Base-by-base conservation (phyloP, 2,797 vertebrate species). In the Schizothorax lantsangensis region DNA sequence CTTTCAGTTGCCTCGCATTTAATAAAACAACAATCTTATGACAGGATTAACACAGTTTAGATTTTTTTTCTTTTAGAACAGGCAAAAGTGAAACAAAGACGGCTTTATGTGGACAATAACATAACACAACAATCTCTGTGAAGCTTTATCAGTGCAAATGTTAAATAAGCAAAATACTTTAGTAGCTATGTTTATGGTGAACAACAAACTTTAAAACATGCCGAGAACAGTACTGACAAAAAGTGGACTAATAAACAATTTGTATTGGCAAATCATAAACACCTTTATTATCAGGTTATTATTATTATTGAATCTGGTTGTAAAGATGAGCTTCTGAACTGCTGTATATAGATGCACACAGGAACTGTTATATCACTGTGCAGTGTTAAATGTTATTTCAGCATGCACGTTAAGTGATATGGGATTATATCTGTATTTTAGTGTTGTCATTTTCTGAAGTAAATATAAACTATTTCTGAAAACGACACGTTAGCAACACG, bases 1-100 rank as follows among this genome's bases (percentile, higher is more conserved):
- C 85, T 79, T 88, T 49, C 19, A 52, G 45, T 30, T 11, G 54
- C 79, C 19, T 86, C 47, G 81, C 72, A 14, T 66, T 83, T 74
- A 52, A 47, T 36, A 64, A 19, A 57, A 69, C 43, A 54, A 38
- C 10, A 66, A 57, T 33, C 36, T 2, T 10, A 52, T 82, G 4
- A 5, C 62, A 38, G 33, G 62, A 38, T 40, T 33, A 26, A 64
- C 68, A n/a, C 66, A 5, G 62, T 78, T 78, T 69, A 2, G 40
- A 36, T 84, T 4, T 21, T 15, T 74, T 23, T 49, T 68, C 2
- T 59, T 59, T 81, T 66, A 64, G 10, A 49, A 21, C 8, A 66
- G 17, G 14, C 54, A 26, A 52, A 40, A 52, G 43, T 43, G 71
- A 81, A 75, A 75, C 30, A 86, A 86, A 77, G 26, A 47, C 45